Percentiles rank a stretch among this genome's conserved stretches.
These are phyloP conservation scores for Eumacrocentrus americanus DNA, from an alignment of 2,888 invertebrate species.

Conservation along the genomic window DNA sequence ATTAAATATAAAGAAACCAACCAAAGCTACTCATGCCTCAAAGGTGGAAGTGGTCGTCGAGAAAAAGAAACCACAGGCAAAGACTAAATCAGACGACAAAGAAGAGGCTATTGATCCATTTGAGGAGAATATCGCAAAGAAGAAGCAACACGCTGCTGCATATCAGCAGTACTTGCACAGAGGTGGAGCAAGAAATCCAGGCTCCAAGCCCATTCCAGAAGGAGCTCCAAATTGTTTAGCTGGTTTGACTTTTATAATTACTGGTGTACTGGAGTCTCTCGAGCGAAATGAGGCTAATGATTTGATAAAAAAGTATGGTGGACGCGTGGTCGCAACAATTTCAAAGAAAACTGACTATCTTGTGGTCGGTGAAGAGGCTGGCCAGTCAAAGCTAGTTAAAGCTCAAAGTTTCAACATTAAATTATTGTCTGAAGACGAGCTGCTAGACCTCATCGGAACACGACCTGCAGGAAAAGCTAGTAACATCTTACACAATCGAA, in stretches of 20 bases:
- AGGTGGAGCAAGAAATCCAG: slow-evolving; percentile 81
- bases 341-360: slow-evolving; percentile 84
- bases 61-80: slow-evolving; percentile 30
- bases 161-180: slow-evolving; percentile 81
- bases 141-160: slow-evolving; percentile 68
- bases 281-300: slow-evolving; percentile 80
- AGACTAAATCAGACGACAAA: slow-evolving; percentile 15
- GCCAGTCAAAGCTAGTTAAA: slow-evolving; percentile 77
- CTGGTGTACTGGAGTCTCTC: slow-evolving; percentile 87
- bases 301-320: slow-evolving; percentile 80
- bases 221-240: slow-evolving; percentile 76
- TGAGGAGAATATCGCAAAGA: slow-evolving; percentile 74
- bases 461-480: slow-evolving; percentile 62
- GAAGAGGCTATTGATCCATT: slow-evolving; percentile 62
- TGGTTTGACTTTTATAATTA: slow-evolving; percentile 76
- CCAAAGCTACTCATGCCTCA: background rate
- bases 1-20: slow-evolving; percentile 15
- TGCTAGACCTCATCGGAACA: slow-evolving; percentile 77
- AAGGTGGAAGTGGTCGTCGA: slow-evolving; percentile 35
- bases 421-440: slow-evolving; percentile 80
- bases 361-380: slow-evolving; percentile 84
- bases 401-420: slow-evolving; percentile 74
- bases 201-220: slow-evolving; percentile 83
- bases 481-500: slow-evolving; percentile 33
- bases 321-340: slow-evolving; percentile 74